Evolutionary conservation across 2,797 vertebrate species (phyloP).

Genomic region (Myotis planiceps): DNA sequence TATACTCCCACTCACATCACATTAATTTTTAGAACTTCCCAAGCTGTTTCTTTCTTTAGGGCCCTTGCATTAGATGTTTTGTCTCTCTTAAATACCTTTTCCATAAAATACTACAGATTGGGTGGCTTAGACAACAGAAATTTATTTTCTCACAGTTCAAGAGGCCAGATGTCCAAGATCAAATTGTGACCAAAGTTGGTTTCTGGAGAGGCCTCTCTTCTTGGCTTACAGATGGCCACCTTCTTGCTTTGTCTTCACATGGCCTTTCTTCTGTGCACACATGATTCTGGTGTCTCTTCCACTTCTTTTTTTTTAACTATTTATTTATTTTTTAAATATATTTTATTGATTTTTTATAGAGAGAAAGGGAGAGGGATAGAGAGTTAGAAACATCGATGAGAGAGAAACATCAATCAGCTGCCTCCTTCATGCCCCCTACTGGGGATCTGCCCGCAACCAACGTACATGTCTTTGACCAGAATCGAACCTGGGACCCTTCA

Average conservation of each 20-base stretch:
- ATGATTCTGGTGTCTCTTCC: neutral
- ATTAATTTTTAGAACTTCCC: neutral
- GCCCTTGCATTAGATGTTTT: neutral
- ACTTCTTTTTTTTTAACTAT: neutral
- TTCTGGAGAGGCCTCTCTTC: neutral
- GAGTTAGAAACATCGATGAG: no score
- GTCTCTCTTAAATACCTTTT: neutral
- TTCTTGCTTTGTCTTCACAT: neutral
- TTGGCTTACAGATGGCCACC: neutral
- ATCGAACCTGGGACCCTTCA: no score
- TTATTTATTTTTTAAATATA: no score
- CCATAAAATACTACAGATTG: neutral
- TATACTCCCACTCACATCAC: neutral
- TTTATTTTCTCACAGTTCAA: neutral
- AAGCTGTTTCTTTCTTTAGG: neutral
- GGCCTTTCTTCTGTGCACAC: neutral
- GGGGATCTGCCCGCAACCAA: no score
- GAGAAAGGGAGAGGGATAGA: no score
- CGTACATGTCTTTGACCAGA: no score
- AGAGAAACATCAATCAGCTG: no score
- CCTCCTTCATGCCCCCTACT: no score
- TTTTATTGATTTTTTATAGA: no score
- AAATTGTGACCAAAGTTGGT: neutral
- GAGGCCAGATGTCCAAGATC: neutral
- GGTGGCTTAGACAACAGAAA: neutral